Base-by-base conservation (phyloP, 2,888 invertebrate species). In the Germaria angustata region DNA sequence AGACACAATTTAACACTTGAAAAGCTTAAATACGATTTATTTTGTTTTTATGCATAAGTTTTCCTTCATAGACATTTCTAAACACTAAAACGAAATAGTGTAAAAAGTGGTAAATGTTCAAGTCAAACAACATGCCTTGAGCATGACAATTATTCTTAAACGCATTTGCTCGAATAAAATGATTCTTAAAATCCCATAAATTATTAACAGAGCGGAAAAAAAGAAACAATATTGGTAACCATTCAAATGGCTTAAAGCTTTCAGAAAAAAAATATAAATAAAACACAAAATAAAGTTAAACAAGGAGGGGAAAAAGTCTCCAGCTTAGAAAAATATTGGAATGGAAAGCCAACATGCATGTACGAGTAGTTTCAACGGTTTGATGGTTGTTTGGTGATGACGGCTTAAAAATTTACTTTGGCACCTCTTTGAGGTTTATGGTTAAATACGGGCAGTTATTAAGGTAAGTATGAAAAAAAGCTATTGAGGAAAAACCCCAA, bases 81-180 rank as follows among this genome's bases (percentile, higher is more conserved):
- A 69, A 49, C 41, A 41, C 34, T 49, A n/a, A 73, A 53, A n/a
- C 8, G n/a, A 51, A 34, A 34, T 24, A 7, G 49, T 57, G 46
- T 46, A 59, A 71, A 75, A 66, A 51, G 66, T 75, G 66, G 71
- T 81, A 72, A 76, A 75, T 73, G 73, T 82, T 69, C 73, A 69
- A 79, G 81, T 82, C 79, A 79, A 82, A 82, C 81, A 69, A 75
- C 75, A 69, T 79, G 81, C 82, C 82, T 71, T 59, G 66, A 79
- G 82, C 82, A 75, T 78, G 82, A 82, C 82, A 82, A 82, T 82
- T 82, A 79, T 82, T 82, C 82, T 82, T 79, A 82, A 78, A 82
- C 79, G 79, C 82, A 82, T 82, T 82, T 82, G 82, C 69, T 82
- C 79, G 79, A 79, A 79, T 82, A 82, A 82, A 82, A 82, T 82